Percentiles rank a stretch among this genome's conserved stretches.
phyloP scores from a whole-genome alignment of 2,888 invertebrate species.

The Pomacea canaliculata region DNA sequence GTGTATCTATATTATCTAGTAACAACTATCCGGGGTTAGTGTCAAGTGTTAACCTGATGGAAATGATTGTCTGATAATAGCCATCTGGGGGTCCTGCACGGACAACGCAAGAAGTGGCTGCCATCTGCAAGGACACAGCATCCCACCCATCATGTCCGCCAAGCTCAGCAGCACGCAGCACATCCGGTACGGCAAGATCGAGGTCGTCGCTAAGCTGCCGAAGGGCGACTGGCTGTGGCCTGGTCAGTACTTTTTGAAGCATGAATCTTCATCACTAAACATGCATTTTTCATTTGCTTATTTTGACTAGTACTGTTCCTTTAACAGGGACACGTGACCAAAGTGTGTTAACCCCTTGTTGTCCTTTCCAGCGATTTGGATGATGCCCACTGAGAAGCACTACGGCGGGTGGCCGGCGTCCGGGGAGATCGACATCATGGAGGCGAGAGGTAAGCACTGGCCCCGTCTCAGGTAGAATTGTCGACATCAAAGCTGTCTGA shows the following conservation, averaged over 20 bases:
- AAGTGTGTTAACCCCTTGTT: too few species aligned
- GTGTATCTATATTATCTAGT: too few species aligned
- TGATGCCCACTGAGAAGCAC: neutral
- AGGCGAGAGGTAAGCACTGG: neutral
- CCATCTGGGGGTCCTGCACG: conserved; percentile 46
- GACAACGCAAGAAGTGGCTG: conserved; percentile 68
- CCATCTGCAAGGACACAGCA: conserved; percentile 67
- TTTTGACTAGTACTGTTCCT: neutral
- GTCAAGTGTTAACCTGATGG: too few species aligned
- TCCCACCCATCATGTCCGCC: conserved; percentile 80
- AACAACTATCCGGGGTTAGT: too few species aligned
- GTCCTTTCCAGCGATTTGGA: neutral
- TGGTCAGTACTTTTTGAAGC: neutral
- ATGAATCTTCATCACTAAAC: neutral
- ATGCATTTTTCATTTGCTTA: neutral
- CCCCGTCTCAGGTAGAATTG: too few species aligned
- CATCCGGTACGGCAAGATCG: conserved; percentile 78
- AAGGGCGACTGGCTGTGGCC: conserved; percentile 80
- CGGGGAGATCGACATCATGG: conserved; percentile 20
- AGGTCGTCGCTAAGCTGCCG: conserved; percentile 79
- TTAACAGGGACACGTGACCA: too few species aligned
- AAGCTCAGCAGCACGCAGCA: conserved; percentile 75
- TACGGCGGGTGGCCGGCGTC: conserved; percentile 12
- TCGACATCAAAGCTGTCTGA: too few species aligned
- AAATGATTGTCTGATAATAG: conserved; percentile 27